Percentiles rank a stretch among this genome's conserved stretches.
Conservation (phyloP, 2,113 vertebrate genomes). For the Macrotus californicus region DNA sequence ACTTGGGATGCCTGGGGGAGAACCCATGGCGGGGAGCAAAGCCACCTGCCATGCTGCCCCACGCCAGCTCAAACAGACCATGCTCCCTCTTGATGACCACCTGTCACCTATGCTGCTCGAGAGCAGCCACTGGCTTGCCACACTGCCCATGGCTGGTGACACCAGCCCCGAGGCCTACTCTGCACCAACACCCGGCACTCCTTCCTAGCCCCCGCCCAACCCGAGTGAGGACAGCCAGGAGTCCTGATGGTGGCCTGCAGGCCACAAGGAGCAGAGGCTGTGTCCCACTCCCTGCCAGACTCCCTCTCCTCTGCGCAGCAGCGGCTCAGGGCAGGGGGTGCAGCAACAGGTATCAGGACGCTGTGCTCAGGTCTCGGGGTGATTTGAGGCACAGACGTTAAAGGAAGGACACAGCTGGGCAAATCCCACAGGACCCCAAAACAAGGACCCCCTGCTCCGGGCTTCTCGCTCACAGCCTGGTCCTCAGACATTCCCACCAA, state of each 20-base stretch:
- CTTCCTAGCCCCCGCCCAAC: rapidly evolving
- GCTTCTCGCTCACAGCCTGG: no score
- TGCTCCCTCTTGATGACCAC: not conserved
- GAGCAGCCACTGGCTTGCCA: not conserved
- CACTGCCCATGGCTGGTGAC: rapidly evolving
- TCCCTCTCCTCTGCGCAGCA: not conserved
- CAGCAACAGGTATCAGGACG: rapidly evolving
- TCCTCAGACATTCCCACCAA: not conserved
- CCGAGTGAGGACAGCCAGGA: rapidly evolving
- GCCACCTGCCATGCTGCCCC: rapidly evolving
- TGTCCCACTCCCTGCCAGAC: not conserved
- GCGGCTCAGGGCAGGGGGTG: not conserved
- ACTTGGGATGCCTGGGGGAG: no score
- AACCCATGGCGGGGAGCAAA: not conserved
- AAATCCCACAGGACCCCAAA: not conserved
- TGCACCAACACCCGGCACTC: not conserved
- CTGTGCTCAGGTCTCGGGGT: rapidly evolving
- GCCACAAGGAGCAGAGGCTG: rapidly evolving
- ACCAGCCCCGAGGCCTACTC: not conserved
- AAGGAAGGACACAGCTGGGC: not conserved
- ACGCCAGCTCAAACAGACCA: not conserved
- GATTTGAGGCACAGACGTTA: not conserved
- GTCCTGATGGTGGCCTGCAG: not conserved
- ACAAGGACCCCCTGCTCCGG: rapidly evolving
- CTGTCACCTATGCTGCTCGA: not conserved